A percentile compares a stretch with the other conserved stretches of the same genome.
These are phyloP conservation scores for Philonicus albiceps DNA, from an alignment of 2,888 invertebrate species.

Conservation along the genomic window DNA sequence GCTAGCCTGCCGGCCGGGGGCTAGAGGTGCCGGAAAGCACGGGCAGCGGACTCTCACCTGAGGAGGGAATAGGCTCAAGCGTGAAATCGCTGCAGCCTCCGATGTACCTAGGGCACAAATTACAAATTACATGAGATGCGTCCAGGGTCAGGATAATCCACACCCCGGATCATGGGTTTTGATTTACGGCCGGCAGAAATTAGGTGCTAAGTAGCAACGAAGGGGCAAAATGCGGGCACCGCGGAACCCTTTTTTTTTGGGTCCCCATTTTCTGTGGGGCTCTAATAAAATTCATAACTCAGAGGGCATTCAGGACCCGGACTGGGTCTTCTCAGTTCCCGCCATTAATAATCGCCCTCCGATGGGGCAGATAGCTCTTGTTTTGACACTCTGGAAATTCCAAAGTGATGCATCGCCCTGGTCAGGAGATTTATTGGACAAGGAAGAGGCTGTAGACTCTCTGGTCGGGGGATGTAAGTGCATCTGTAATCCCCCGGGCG, in stretches of 20 bases:
- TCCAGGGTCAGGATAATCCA: slow-evolving; percentile 1
- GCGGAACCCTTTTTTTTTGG: not conserved
- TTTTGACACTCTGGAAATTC: slow-evolving; percentile 44
- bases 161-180: slow-evolving; percentile 16
- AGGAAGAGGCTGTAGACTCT: slow-evolving; percentile 35
- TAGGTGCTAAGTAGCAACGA: slow-evolving; percentile 39
- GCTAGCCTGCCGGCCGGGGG: no score
- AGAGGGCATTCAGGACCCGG: not conserved
- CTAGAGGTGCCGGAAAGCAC: not conserved
- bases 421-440: slow-evolving; percentile 40
- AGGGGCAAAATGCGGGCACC: not conserved
- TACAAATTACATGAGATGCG: slow-evolving; percentile 10
- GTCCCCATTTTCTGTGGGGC: not conserved
- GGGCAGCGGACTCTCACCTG: slow-evolving; percentile 8
- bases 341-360: slow-evolving; percentile 40
- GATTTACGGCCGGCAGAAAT: slow-evolving; percentile 32
- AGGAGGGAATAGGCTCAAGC: not conserved
- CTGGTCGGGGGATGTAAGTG: slow-evolving; percentile 29
- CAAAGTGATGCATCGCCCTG: slow-evolving; percentile 39
- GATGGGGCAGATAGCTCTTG: slow-evolving; percentile 44
- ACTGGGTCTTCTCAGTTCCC: not conserved
- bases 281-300: slow-evolving; percentile 35
- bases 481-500: slow-evolving; percentile 1
- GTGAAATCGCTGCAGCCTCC: not conserved
- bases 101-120: not conserved